Evolutionary conservation across 2,888 invertebrate genomes (phyloP), one percentile per base, ranked within the genome.

Genomic region (Neria commutata): DNA sequence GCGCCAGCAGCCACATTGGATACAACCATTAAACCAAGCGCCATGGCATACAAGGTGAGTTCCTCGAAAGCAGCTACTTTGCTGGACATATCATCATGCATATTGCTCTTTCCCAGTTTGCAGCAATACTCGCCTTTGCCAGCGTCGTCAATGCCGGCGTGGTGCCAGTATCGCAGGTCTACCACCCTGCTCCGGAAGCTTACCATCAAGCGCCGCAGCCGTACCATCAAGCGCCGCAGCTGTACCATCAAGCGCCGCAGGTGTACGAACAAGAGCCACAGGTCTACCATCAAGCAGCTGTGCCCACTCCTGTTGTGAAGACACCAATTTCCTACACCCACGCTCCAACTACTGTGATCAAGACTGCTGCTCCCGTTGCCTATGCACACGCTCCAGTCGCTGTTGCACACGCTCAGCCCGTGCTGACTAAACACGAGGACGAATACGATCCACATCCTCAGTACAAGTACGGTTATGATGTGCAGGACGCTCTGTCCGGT

Each of bases 381-480:
- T 60, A 60, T 17, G 54, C 45, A n/a, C 58, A 61, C n/a, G 60
- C 62, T 17, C 58, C 65, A 1, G 60, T 63, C 0, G 56, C 61
- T 34, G 50, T 61, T 11, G 56, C 67, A 5, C 65, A 66, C 45
- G 70, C 70, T n/a, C 74, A 77, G 26, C 69, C 70, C 1, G 64
- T 75, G 2, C 57, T 76, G 53, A 64, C 75, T 58, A 74, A 78
- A 56, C 68, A 69, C 14, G 70, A 73, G 17, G 70, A 74, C 48
- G 76, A 80, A 62, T 76, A 77, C 62, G 81, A 81, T 61, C 71
- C 75, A 54, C 73, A 79, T 66, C 79, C 79, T 33, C 76, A 77
- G 63, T 79, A 79, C 66, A 73, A 71, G 54, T 81, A 69, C 65
- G 73, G 69, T 11, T 81, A 81, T 63, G 76, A 75, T 59, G 75